Base-by-base conservation (phyloP, 2,888 invertebrate species). In the Hermodice carunculata region DNA sequence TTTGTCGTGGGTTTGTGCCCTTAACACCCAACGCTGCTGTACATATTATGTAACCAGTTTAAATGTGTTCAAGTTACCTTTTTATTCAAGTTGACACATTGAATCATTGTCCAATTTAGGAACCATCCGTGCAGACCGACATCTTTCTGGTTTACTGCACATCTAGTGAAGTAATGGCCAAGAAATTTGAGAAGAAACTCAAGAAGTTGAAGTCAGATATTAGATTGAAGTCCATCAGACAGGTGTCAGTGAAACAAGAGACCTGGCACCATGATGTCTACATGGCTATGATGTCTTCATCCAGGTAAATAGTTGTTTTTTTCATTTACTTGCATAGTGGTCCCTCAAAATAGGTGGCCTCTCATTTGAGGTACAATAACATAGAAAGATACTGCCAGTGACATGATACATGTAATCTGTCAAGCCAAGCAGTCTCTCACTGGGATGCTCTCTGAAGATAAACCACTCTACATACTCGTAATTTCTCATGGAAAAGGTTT, bases 181-280 rank as follows among this genome's bases (percentile, higher is more conserved):
- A n/a, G 26, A 19, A 19, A 17, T n/a, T 59, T 11, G 34, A 17
- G n/a, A n/a, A 52, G 19, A 17, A 42, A 8, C 31, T 64, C 29
- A 43, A 32, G 24, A 43, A 43, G 34, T 17, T 6, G 1, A 60
- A 60, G 28, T 22, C 42, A 14, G 19, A 22, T 4, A 4, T 44
- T n/a, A 60, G 44, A 32, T 28, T 65, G 11, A 19, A 19, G 14
- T 54, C 66, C 4, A 14, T 53, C 3, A 22, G 22, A 11, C 54
- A 66, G 26, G 29, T 66, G 11, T 5, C 22, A 8, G 26, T 22
- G 17, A 58, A 57, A 32, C 32, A 40, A 17, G 58, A 63, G 11
- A 57, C 57, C 28, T 66, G 66, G 66, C 56, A 63, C 31, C 58
- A 66, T 58, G 66, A 62, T 28, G 24, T 66, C 17, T 51, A 40